Evolutionary conservation across 1,140 invertebrate genomes (phyloP), one percentile per base, ranked within the genome.

Genomic region (Trichomalopsis sarcophagae): DNA sequence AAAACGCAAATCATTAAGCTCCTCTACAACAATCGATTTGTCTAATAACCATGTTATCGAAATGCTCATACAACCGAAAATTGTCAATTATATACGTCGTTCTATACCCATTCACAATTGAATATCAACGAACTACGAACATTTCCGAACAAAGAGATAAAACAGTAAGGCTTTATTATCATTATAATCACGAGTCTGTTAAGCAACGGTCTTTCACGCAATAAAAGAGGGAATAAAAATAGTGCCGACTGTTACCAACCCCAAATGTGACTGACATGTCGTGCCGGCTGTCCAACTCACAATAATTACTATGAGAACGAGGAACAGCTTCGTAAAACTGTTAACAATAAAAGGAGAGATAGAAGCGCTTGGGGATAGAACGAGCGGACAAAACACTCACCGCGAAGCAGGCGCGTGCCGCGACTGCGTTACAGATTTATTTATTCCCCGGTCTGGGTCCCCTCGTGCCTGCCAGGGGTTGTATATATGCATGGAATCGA

Each of bases 271-370:
- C 10, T 85, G 84, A 81, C 84, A 33, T 81, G 36, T 69, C 78
- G 71, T 85, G 81, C 78, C 80, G 84, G 79, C n/a, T 82, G 80
- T 82, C 80, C 62, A 66, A 77, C 50, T 82, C 66, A 62, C 73
- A 55, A 85, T 85, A 82, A 85, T 82, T 82, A 82, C 62, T 40
- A 82, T 50, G 75, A 55, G 9, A 23, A 40, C 30, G 27, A 71
- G 55, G 71, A 81, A 68, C 47, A 47, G 27, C 66, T 21, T 36
- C 13, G 40, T 30, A 68, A 62, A 77, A n/a, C 30, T 21, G 50
- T 33, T 80, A 69, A 69, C n/a, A 69, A 62, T 62, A 62, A 62
- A 80, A 81, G 30, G 30, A 79, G 17, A 66, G 50, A 79, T 21
- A 62, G 68, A 33, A 81, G 79, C 14, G 62, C 21, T 33, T 14